Evolutionary conservation across 2,113 vertebrate species (phyloP).

Genomic region (Aegotheles bennettii): DNA sequence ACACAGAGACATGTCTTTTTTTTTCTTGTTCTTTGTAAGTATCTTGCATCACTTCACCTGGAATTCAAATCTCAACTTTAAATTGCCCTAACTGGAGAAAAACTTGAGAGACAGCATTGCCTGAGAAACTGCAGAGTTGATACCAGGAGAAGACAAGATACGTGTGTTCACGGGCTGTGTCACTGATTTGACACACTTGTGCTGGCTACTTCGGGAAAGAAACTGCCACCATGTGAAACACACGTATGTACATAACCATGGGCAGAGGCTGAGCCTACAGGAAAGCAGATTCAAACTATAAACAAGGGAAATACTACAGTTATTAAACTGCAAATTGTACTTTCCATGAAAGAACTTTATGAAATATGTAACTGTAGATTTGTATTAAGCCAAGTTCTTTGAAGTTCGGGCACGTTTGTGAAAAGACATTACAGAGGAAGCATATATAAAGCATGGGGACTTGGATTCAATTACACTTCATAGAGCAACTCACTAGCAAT

Average conservation of each 20-base stretch:
- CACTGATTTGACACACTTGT: neutral
- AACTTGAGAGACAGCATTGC: neutral
- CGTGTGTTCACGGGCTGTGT: fast-evolving
- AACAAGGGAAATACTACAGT: neutral
- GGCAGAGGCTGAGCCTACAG: neutral
- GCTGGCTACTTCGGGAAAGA: neutral
- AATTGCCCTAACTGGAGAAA: neutral
- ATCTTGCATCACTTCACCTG: neutral
- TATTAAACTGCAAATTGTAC: neutral
- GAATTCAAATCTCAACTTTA: neutral
- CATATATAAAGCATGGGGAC: neutral
- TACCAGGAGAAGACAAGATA: neutral
- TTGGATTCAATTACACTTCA: neutral
- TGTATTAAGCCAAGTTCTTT: neutral
- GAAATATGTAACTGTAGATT: neutral
- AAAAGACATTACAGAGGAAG: neutral
- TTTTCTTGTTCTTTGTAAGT: neutral
- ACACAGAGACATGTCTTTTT: fast-evolving
- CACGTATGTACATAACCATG: neutral
- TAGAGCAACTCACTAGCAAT: neutral
- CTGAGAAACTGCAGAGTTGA: neutral
- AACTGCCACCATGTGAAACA: neutral
- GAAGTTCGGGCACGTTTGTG: neutral
- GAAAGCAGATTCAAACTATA: neutral
- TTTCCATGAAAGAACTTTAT: neutral